Percentiles rank a stretch among this genome's conserved stretches.
These are phyloP conservation scores for Spisula solida DNA, from an alignment of 2,888 invertebrate species.

Conservation along the genomic window DNA sequence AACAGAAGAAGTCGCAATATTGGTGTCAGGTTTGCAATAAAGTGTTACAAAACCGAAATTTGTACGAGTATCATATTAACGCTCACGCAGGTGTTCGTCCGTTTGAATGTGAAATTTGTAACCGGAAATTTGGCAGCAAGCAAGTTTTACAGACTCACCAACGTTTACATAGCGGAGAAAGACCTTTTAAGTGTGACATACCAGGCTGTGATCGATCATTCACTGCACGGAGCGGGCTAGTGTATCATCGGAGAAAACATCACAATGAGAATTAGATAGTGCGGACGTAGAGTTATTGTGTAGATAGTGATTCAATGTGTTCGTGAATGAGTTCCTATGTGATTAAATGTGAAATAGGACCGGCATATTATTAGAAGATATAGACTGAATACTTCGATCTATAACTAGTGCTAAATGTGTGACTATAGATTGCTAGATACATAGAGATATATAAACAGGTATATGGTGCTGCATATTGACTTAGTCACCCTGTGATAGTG, in stretches of 20 bases:
- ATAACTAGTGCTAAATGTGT: neutral
- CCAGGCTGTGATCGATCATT: conserved; percentile 60
- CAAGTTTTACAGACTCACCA: conserved; percentile 67
- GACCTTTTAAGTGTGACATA: conserved; percentile 61
- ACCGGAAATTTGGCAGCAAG: conserved; percentile 65
- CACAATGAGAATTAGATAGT: conserved; percentile 43
- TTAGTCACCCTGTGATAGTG: neutral
- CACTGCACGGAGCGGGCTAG: conserved; percentile 62
- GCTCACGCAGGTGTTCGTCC: conserved; percentile 66
- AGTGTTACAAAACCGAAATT: conserved; percentile 61
- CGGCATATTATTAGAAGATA: neutral
- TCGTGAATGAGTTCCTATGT: neutral
- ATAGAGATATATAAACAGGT: neutral
- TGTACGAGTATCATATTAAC: conserved; percentile 62
- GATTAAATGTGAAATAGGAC: neutral
- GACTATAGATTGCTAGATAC: neutral
- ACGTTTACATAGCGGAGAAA: conserved; percentile 65
- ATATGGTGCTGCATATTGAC: neutral
- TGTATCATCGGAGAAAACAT: conserved; percentile 65
- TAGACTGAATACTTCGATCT: neutral
- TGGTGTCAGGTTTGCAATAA: conserved; percentile 65
- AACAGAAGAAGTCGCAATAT: conserved; percentile 42
- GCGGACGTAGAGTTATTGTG: neutral
- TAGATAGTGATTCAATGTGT: neutral
- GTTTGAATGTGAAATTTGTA: conserved; percentile 60